Base-by-base conservation (phyloP, 2,113 vertebrate genomes). In the Puffinus mauretanicus region DNA sequence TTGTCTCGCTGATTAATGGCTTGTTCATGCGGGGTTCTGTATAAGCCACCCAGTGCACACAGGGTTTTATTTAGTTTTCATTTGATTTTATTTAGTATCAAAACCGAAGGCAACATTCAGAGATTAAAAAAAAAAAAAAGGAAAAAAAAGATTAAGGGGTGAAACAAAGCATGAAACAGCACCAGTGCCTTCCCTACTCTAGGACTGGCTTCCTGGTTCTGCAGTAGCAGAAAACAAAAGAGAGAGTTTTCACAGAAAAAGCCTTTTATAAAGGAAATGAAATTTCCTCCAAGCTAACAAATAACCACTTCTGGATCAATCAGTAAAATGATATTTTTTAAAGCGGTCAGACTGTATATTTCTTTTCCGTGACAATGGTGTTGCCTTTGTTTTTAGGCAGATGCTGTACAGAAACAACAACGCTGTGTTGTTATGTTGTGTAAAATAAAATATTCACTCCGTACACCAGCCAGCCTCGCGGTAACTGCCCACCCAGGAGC, bases 291-390 rank as follows among this genome's bases (percentile, higher is more conserved):
- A 97, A 78, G 79, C 88, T 97, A 92, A 94, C 80, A 96, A 96
- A 97, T 85, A 93, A 88, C 78, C 90, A 92, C 66, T 97, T 92
- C 96, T 97, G 97, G 97, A 98, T 98, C 97, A 98, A 98, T 98
- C 98, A 98, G 98, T 98, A 99, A 99, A 98, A 97, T 98, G 97
- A 96, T 98, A 98, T 99, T 99, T 99, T 99, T 98, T 98, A 98
- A 97, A 96, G 97, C 57, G 67, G 97, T 96, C 97, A 98, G 97
- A 98, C 96, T 97, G 96, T 96, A 96, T 77, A 93, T 98, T 98
- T 98, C 97, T 98, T 99, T 98, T 98, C 97, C 77, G 90, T 98
- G 98, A 98, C 97, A 95, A 96, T 98, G 98, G 96, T 98, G 97
- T 98, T 98, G 98, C 98, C 98, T 99, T 98, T 98, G 96, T 98